Percentiles rank a stretch among this genome's conserved stretches.
phyloP scores from a whole-genome alignment of 2,113 vertebrate species.

The cat (Felis catus) region F.catus_Fca126_mat1.0 CM031417.1:143922501-143923000 shows the following conservation, averaged over 20 bases:
- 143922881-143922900: not conserved
- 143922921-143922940: not conserved
- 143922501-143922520: not conserved
- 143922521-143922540: not conserved
- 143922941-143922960: not conserved
- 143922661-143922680: not conserved
- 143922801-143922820: not conserved
- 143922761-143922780: too few species aligned
- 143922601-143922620: not conserved
- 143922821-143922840: not conserved
- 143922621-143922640: not conserved
- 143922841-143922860: not conserved
- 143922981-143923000: not conserved
- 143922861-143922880: not conserved
- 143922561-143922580: not conserved
- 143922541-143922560: conserved; percentile 13
- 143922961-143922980: not conserved
- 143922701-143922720: not conserved
- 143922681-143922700: not conserved
- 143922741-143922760: not conserved
- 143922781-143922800: not conserved
- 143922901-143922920: not conserved
- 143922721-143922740: not conserved
- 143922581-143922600: not conserved
- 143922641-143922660: not conserved